These are phyloP conservation scores for Dendrolimus punctatus DNA, from an alignment of 1,140 invertebrate species.

Conservation along the genomic window DNA sequence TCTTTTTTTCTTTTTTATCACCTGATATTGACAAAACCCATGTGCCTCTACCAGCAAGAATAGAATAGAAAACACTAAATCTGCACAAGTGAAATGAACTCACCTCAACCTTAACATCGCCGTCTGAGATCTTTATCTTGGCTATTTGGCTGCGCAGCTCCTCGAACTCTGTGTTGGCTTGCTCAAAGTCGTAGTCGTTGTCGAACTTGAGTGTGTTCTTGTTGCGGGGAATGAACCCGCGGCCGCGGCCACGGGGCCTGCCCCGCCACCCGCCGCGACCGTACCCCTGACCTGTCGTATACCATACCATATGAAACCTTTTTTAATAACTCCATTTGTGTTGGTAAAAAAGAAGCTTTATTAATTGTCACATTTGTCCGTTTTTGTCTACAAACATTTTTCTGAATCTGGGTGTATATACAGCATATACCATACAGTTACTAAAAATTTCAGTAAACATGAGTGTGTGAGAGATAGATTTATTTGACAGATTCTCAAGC, in stretches of 20 bases:
- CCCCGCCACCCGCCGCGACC: constrained; percentile 57
- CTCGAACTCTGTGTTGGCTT: constrained; percentile 96
- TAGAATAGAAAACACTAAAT: neutral
- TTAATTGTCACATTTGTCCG: too few species aligned
- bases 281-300: constrained; percentile 26
- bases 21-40: too few species aligned
- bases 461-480: too few species aligned
- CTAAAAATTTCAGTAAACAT: too few species aligned
- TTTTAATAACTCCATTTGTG: too few species aligned
- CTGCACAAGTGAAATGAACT: constrained; percentile 9
- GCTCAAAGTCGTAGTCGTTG: constrained; percentile 97
- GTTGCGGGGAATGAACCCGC: constrained; percentile 65
- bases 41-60: too few species aligned
- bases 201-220: constrained; percentile 93
- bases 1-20: too few species aligned
- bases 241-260: constrained; percentile 66
- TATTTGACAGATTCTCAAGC: too few species aligned
- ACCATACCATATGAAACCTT: neutral
- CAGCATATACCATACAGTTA: too few species aligned
- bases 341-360: too few species aligned
- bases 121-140: constrained; percentile 85
- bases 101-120: constrained; percentile 73
- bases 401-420: too few species aligned
- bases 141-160: constrained; percentile 89
- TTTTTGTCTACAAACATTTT: too few species aligned